Conservation (phyloP, 2,797 vertebrate species). For the Cyclopterus lumpus region DNA sequence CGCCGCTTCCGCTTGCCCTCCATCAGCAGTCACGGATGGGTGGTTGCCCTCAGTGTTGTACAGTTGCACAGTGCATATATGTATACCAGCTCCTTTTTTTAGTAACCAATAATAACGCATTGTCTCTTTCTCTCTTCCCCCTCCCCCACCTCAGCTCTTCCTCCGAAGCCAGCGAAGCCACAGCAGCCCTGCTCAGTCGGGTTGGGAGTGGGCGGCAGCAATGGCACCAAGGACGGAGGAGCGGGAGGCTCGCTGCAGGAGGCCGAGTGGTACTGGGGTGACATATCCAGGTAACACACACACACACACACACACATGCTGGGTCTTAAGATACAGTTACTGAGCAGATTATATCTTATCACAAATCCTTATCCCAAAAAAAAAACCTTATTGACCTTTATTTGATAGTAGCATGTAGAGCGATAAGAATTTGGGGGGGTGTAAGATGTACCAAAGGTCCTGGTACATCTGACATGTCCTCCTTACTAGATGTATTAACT, state of each 20-base stretch:
- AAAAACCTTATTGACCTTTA: neutral
- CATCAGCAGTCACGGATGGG: neutral
- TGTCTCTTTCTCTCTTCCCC: slow-evolving; percentile 9
- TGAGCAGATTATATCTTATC: neutral
- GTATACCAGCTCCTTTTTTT: neutral
- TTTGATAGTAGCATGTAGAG: neutral
- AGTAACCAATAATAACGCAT: neutral
- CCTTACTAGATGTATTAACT: no score
- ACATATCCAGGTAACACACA: slow-evolving; percentile 93
- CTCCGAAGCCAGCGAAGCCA: slow-evolving; percentile 92
- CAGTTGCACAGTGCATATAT: neutral
- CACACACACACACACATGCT: neutral
- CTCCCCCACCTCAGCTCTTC: slow-evolving; percentile 86
- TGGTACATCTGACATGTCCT: no score
- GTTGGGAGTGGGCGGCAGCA: slow-evolving; percentile 79
- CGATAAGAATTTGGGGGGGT: no score
- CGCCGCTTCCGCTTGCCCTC: neutral
- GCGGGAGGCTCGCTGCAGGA: slow-evolving; percentile 88
- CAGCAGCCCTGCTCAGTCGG: slow-evolving; percentile 80
- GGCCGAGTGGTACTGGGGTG: slow-evolving; percentile 99
- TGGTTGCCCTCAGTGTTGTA: neutral
- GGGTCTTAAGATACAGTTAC: neutral
- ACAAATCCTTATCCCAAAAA: neutral
- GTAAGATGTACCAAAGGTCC: no score
- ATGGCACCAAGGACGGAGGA: slow-evolving; percentile 85